Base-by-base conservation (phyloP, 2,113 vertebrate species). In the Scatophagus argus region DNA sequence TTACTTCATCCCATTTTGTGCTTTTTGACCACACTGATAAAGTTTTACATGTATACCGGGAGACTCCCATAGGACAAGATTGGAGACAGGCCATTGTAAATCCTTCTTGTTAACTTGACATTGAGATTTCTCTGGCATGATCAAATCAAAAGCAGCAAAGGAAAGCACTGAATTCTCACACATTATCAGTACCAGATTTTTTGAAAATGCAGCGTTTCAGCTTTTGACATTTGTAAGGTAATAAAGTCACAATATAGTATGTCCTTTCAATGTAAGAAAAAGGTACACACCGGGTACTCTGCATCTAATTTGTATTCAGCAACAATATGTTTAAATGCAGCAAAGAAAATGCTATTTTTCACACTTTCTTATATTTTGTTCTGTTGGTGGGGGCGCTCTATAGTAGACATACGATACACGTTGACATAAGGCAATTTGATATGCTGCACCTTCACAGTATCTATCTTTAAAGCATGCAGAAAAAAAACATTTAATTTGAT, bases 401-500 rank as follows among this genome's bases (percentile, higher is more conserved):
- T 51, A 3, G 16, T 27, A 16, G 3, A 55, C 7, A 69, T 17
- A 9, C 31, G 21, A 34, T 34, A 54, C 19, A 9, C 19, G 29
- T 47, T 58, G 41, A 47, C 23, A 6, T 25, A 34, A 3, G 8
- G 27, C 12, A 38, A 23, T 23, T 19, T 39, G 32, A 46, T 38
- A 25, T 56, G 8, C 29, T 46, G 65, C 29, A 8, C 32, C 17
- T 6, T 64, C 60, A 38, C 58, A 56, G 17, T 32, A 14, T 49
- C 34, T 8, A 10, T 61, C 32, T 49, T 51, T 6, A 39, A 29
- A 79, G 31, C 32, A 25, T 11, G 25, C 38, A 32, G 23, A 51
- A 51, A 61, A 58, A 59, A 8, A 7, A 38, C 12, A 27, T 79
- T 65, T 43, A 21, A 52, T 63, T 16, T 46, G 54, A 54, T 38